Evolutionary conservation across 2,113 vertebrate species (phyloP).

Genomic region (Rhagologus leucostigma): DNA sequence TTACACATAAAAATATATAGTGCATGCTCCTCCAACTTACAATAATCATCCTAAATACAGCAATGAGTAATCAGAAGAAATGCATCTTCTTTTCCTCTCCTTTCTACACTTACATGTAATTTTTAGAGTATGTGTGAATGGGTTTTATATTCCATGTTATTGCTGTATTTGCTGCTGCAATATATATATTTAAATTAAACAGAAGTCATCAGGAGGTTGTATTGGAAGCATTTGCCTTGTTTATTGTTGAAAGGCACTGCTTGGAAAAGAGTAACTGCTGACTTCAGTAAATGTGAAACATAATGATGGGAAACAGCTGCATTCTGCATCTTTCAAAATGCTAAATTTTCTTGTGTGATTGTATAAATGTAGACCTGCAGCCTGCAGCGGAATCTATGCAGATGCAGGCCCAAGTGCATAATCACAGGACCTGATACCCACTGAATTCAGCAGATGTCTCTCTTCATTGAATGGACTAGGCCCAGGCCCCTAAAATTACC

Average conservation of each 20-base stretch:
- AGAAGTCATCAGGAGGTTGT: conserved; percentile 46
- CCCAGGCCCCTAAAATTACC: neutral
- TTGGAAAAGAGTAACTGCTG: conserved; percentile 61
- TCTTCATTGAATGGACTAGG: neutral
- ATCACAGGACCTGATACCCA: conserved; percentile 14
- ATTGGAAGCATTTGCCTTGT: conserved; percentile 46
- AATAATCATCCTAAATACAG: conserved; percentile 27
- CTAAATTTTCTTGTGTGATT: conserved; percentile 34
- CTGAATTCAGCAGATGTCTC: conserved; percentile 24
- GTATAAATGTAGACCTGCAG: conserved; percentile 44
- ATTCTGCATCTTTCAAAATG: conserved; percentile 40
- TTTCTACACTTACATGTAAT: conserved; percentile 12
- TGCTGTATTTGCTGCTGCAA: conserved; percentile 30
- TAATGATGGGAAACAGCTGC: conserved; percentile 60
- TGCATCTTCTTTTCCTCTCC: neutral
- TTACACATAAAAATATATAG: conserved; percentile 17
- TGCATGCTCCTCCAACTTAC: neutral
- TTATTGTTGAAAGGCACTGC: conserved; percentile 36
- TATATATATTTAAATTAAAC: conserved; percentile 57
- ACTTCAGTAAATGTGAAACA: conserved; percentile 56
- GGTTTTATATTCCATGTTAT: conserved; percentile 17
- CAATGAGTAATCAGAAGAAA: conserved; percentile 9
- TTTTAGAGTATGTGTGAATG: conserved; percentile 16
- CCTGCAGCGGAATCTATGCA: neutral
- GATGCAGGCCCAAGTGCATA: conserved; percentile 41